Evolutionary conservation across 1,140 invertebrate genomes (phyloP).

Genomic region (Mylabris phalerata): DNA sequence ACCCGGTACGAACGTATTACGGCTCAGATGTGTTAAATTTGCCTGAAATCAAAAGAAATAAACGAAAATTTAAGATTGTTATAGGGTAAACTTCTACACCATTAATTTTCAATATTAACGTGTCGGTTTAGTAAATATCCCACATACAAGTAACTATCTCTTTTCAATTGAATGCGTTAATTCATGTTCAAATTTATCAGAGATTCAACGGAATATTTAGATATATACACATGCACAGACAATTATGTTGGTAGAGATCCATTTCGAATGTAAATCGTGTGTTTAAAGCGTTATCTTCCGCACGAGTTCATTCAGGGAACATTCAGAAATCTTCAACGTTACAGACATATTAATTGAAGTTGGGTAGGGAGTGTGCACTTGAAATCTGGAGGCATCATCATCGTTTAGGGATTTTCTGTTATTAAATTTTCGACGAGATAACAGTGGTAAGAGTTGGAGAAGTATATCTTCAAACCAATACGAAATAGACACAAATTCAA

Average conservation of each 20-base stretch:
- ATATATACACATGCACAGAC: slow-evolving; percentile 1
- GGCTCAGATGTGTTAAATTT: slow-evolving; percentile 63
- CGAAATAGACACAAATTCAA: no score
- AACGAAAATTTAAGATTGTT: background rate
- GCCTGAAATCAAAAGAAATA: slow-evolving; percentile 47
- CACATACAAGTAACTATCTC: background rate
- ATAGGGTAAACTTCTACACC: background rate
- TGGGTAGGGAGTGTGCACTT: background rate
- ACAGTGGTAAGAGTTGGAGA: background rate
- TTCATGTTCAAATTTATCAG: slow-evolving; percentile 1
- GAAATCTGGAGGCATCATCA: background rate
- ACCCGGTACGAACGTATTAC: slow-evolving; percentile 70
- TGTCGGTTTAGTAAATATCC: background rate
- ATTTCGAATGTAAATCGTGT: slow-evolving; percentile 9
- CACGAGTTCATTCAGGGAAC: slow-evolving; percentile 3
- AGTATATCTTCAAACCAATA: no score
- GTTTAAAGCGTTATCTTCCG: slow-evolving; percentile 1
- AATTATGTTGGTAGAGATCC: slow-evolving; percentile 1
- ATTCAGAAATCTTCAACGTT: slow-evolving; percentile 5
- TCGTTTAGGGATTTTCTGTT: slow-evolving; percentile 7
- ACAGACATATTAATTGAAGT: slow-evolving; percentile 15
- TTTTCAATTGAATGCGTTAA: slow-evolving; percentile 3
- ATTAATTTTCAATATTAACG: slow-evolving; percentile 1
- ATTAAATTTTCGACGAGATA: slow-evolving; percentile 12
- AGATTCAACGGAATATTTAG: slow-evolving; percentile 4